Conservation (phyloP, 1,140 invertebrate genomes). For the Tribolium castaneum region DNA sequence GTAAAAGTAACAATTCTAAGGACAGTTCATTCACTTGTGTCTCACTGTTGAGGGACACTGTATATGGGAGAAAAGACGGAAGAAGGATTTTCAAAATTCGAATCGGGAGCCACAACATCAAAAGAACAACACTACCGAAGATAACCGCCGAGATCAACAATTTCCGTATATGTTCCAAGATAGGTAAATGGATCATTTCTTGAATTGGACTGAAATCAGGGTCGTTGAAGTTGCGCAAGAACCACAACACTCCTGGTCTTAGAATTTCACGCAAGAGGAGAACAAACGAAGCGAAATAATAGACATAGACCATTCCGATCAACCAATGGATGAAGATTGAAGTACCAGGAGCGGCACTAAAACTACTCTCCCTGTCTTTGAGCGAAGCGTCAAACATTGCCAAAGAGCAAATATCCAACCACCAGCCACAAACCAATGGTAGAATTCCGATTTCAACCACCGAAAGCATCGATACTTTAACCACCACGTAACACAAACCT, state of each 20-base stretch:
- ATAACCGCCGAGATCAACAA: slow-evolving; percentile 94
- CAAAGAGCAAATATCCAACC: slow-evolving; percentile 98
- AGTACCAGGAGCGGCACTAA: slow-evolving; percentile 90
- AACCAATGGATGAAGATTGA: slow-evolving; percentile 99
- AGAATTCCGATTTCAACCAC: slow-evolving; percentile 97
- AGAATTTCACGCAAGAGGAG: slow-evolving; percentile 92
- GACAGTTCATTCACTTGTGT: slow-evolving; percentile 90
- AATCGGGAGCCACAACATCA: slow-evolving; percentile 97
- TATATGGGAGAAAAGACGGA: slow-evolving; percentile 94
- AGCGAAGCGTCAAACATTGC: slow-evolving; percentile 94
- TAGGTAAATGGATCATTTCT: slow-evolving; percentile 98
- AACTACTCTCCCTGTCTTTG: slow-evolving; percentile 87
- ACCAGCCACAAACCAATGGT: slow-evolving; percentile 97
- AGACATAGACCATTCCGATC: slow-evolving; percentile 99
- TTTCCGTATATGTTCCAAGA: slow-evolving; percentile 89
- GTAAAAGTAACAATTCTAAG: slow-evolving; percentile 92
- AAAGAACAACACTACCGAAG: slow-evolving; percentile 94
- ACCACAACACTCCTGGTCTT: slow-evolving; percentile 96
- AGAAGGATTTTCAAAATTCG: slow-evolving; percentile 84
- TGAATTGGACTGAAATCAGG: slow-evolving; percentile 99
- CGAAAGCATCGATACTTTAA: slow-evolving; percentile 93
- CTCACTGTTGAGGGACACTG: slow-evolving; percentile 85
- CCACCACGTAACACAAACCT: slow-evolving; percentile 96
- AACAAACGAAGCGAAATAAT: slow-evolving; percentile 99
- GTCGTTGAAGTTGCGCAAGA: slow-evolving; percentile 96